Conservation (phyloP, 2,797 vertebrate species). For the Falco naumanni region DNA sequence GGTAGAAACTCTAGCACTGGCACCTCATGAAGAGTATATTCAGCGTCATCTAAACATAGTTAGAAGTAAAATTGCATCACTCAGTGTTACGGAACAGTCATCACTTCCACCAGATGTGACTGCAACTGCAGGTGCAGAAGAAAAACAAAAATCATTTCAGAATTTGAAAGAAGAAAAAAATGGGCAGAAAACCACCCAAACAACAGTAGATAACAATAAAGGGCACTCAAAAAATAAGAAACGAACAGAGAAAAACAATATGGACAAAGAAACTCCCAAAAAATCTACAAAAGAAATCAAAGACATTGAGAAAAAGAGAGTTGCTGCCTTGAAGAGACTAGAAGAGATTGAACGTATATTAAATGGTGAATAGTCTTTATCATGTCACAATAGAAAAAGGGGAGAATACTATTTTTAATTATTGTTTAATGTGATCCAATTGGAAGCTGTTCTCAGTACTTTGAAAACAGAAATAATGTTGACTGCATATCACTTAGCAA, state of each 20-base stretch:
- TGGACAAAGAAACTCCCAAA: conserved; percentile 83
- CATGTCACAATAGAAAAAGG: background rate
- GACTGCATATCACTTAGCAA: conserved; percentile 32
- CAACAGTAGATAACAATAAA: conserved; percentile 68
- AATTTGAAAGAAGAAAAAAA: conserved; percentile 79
- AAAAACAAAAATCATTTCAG: conserved; percentile 65
- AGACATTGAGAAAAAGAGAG: conserved; percentile 96
- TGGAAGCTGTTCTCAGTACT: conserved; percentile 50
- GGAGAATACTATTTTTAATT: conserved; percentile 47
- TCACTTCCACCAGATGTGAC: conserved; percentile 62
- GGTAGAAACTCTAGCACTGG: conserved; percentile 90
- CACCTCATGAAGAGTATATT: conserved; percentile 95
- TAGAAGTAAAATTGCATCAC: conserved; percentile 90
- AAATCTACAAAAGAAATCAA: conserved; percentile 94
- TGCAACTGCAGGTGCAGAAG: background rate
- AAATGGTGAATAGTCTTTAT: conserved; percentile 88
- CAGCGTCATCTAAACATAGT: conserved; percentile 93
- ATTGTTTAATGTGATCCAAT: conserved; percentile 12
- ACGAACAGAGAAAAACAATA: conserved; percentile 75
- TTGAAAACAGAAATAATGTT: conserved; percentile 44
- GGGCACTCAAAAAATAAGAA: conserved; percentile 78
- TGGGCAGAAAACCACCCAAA: conserved; percentile 79
- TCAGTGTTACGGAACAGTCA: conserved; percentile 78
- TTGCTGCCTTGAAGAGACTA: conserved; percentile 95
- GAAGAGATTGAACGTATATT: conserved; percentile 99